A percentile compares a stretch with the other conserved stretches of the same genome.
These are phyloP conservation scores for Nothocercus nigrocapillus DNA, from an alignment of 2,113 vertebrate genomes.

Conservation along the genomic window DNA sequence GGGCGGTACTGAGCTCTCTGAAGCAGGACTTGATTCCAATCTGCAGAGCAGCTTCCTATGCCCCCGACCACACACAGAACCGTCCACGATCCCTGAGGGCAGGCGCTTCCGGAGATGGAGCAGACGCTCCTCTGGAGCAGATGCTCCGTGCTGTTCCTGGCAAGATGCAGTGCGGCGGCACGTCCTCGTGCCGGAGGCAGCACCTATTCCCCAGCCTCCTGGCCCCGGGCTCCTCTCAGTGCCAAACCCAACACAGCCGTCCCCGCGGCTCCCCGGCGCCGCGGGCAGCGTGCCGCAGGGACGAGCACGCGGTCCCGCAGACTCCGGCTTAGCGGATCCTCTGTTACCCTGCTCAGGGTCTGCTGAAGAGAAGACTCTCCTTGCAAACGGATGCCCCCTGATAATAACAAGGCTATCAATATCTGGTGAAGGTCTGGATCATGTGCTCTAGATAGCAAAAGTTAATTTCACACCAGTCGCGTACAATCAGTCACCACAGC, in stretches of 20 bases:
- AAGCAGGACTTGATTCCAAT: slow-evolving; percentile 1
- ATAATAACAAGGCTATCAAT: background rate
- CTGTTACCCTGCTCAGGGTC: background rate
- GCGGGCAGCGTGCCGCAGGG: background rate
- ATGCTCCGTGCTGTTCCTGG: too few relatives aligned
- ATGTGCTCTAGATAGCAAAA: background rate
- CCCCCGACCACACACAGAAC: background rate
- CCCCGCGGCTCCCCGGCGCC: too few relatives aligned
- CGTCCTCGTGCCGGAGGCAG: background rate
- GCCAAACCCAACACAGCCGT: too few relatives aligned
- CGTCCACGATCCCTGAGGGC: background rate
- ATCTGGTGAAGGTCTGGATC: background rate
- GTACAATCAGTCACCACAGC: background rate
- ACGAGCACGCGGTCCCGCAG: background rate
- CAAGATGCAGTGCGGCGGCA: too few relatives aligned
- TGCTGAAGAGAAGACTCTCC: background rate
- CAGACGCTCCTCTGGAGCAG: too few relatives aligned
- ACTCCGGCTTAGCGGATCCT: background rate
- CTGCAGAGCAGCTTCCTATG: background rate
- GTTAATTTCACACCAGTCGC: background rate
- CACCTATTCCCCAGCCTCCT: too few relatives aligned
- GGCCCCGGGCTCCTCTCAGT: too few relatives aligned
- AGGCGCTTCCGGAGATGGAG: background rate
- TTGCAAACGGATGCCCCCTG: background rate
- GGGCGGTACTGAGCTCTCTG: background rate